phyloP scores from a whole-genome alignment of 2,797 vertebrate genomes.

The Peromyscus eremicus region DNA sequence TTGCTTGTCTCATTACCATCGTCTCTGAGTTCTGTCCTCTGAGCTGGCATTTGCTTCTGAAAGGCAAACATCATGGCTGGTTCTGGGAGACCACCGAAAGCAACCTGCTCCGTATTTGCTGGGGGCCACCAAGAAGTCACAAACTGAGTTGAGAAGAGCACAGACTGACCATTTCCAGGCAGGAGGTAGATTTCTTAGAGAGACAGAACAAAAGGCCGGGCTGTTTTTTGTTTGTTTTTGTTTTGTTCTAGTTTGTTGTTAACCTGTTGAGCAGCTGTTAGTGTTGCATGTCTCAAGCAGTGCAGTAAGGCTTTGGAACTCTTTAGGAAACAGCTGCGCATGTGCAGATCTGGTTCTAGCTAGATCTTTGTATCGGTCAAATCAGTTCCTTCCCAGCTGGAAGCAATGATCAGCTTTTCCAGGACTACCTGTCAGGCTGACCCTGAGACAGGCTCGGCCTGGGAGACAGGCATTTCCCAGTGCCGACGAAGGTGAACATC shows the following conservation, averaged over 20 bases:
- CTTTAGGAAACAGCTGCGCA: neutral
- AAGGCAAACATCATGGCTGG: neutral
- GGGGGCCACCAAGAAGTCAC: neutral
- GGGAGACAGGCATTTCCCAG: neutral
- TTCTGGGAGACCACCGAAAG: no score
- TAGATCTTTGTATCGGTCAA: neutral
- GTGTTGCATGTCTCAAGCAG: neutral
- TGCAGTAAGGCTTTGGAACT: neutral
- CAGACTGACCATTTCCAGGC: neutral
- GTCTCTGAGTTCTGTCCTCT: neutral
- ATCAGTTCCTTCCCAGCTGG: conserved; percentile 12
- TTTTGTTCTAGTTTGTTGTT: conserved; percentile 18
- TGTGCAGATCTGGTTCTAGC: neutral
- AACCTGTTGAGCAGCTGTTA: neutral
- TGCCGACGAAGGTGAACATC: neutral
- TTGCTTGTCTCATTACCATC: neutral
- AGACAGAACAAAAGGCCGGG: neutral
- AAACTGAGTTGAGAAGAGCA: conserved; percentile 1
- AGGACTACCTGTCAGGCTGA: neutral
- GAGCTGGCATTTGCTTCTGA: neutral
- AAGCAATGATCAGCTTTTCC: neutral
- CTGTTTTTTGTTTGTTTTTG: conserved; percentile 24
- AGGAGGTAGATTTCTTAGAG: neutral
- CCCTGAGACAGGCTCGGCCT: neutral
- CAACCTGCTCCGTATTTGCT: neutral